Conservation (phyloP, 2,113 vertebrate species). For the Malaclemys terrapin region DNA sequence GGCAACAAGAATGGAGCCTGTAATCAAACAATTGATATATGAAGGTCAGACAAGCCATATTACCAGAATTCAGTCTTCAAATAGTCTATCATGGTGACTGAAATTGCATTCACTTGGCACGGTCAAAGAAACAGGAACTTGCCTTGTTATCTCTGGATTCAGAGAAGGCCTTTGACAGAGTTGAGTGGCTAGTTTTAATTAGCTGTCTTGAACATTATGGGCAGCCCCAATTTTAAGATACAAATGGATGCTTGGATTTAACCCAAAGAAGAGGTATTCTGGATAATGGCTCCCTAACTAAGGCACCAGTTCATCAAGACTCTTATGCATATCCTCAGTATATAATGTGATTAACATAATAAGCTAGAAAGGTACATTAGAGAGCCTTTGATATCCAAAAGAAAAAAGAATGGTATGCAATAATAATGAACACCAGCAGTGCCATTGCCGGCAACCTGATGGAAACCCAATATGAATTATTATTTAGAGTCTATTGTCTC, state of each 20-base stretch:
- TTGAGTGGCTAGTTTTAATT: conserved; percentile 51
- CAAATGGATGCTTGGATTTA: neutral
- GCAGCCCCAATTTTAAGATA: conserved; percentile 42
- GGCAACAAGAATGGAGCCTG: conserved; percentile 5
- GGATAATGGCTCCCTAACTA: conserved; percentile 40
- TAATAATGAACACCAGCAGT: conserved; percentile 4
- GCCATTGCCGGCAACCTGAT: neutral
- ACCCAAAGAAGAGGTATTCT: neutral
- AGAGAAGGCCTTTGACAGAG: conserved; percentile 34
- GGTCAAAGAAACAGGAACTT: conserved; percentile 51
- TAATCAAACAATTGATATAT: neutral
- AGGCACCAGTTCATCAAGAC: conserved; percentile 14
- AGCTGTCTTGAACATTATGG: conserved; percentile 47
- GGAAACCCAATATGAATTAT: neutral
- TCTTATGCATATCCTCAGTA: conserved; percentile 28
- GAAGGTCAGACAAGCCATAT: conserved; percentile 14
- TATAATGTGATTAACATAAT: conserved; percentile 33
- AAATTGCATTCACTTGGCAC: conserved; percentile 25
- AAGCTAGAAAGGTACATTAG: conserved; percentile 9
- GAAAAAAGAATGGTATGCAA: neutral
- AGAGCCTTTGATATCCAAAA: conserved; percentile 13
- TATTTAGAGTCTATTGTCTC: neutral
- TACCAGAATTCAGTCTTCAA: conserved; percentile 44
- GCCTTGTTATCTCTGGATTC: conserved; percentile 19
- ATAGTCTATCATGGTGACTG: conserved; percentile 41